phyloP scores from a whole-genome alignment of 2,797 vertebrate species.

The Danio tinwini region DNA sequence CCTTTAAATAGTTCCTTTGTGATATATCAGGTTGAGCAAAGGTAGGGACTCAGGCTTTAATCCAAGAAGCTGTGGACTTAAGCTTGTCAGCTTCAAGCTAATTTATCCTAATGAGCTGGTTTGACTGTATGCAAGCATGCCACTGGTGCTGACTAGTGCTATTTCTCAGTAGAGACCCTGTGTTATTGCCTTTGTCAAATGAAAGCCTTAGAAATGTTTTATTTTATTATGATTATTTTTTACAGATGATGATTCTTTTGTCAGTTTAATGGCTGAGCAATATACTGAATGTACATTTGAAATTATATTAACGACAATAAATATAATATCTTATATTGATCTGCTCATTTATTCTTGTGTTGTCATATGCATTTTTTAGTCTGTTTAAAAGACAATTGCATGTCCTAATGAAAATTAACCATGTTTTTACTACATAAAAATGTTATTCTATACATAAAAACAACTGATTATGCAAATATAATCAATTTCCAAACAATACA shows the following conservation, averaged over 20 bases:
- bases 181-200: constrained; percentile 34
- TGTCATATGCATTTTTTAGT: background rate
- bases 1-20: background rate
- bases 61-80: constrained; percentile 11
- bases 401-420: too few species aligned
- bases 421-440: too few species aligned
- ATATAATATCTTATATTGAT: constrained; percentile 24
- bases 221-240: background rate
- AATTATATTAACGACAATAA: constrained; percentile 33
- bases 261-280: background rate
- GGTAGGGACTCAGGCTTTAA: background rate
- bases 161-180: constrained; percentile 14
- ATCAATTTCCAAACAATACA: too few species aligned
- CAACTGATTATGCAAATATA: too few species aligned
- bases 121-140: constrained; percentile 36
- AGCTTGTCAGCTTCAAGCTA: constrained; percentile 15
- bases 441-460: too few species aligned
- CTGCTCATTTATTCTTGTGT: background rate
- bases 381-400: background rate
- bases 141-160: constrained; percentile 22
- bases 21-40: constrained; percentile 16
- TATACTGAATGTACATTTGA: constrained; percentile 32
- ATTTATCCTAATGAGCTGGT: background rate
- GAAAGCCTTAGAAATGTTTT: constrained; percentile 21
- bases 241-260: constrained; percentile 4